Base-by-base conservation (phyloP, 2,113 vertebrate species). In the Trematomus loennbergii region DNA sequence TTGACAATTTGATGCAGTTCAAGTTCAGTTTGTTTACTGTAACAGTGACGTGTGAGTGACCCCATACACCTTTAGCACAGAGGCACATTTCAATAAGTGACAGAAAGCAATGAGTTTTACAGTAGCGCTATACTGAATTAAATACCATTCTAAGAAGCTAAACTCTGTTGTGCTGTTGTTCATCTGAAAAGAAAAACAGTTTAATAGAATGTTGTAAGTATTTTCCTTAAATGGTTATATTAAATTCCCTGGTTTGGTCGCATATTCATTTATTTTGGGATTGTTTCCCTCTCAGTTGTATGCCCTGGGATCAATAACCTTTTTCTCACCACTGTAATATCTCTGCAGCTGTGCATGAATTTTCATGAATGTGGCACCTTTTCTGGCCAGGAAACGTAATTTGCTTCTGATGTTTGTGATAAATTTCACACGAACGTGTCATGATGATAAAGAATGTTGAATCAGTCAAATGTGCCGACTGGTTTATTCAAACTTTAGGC, bases 341-440 rank as follows among this genome's bases (percentile, higher is more conserved):
- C 25, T 15, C 52, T 25, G 54, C 49, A 74, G 68, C 59, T 78
- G 43, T 17, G 46, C 59, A 12, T 79, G 49, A 72, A 78, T 81
- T 73, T 78, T 76, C 54, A 82, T 76, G 64, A 83, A 66, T 71
- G 64, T 83, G 48, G 57, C 76, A 69, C 72, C 33, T 71, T 82
- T 15, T 1, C 58, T 15, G 20, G 55, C 64, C 62, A 73, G 45
- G 50, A 79, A 79, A 83, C 54, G 4, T 20, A 57, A 61, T 53
- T 59, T 74, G 65, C 53, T 20, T 74, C 67, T 72, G 61, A 76
- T 50, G 36, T 71, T 8, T 16, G 55, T 77, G 83, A 20, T 52
- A 75, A 77, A 85, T 78, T 81, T 88, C 72, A 79, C 81, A 82
- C 78, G 36, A 9, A 55, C 9, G 12, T 64, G 76, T 20, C 16